Evolutionary conservation across 1,140 invertebrate genomes (phyloP).

Genomic region (Cheumatopsyche charites): DNA sequence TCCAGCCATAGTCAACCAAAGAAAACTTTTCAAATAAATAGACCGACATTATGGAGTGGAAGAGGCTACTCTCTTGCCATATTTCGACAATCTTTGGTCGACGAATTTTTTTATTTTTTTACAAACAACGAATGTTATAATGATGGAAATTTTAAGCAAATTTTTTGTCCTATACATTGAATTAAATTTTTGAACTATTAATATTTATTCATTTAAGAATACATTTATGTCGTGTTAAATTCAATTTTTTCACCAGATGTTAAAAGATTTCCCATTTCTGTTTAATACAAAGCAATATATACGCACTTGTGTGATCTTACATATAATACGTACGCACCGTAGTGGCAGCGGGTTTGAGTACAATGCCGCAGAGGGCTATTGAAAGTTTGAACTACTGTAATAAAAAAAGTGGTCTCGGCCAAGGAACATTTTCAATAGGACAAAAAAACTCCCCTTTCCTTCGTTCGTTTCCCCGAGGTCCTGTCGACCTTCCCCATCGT

Average conservation of each 20-base stretch:
- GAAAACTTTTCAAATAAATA: conserved; percentile 27
- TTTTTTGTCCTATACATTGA: too few relatives aligned
- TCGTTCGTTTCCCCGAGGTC: background rate
- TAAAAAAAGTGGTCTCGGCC: conserved; percentile 39
- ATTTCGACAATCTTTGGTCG: too few relatives aligned
- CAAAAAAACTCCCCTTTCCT: conserved; percentile 39
- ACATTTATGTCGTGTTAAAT: too few relatives aligned
- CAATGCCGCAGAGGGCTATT: conserved; percentile 47
- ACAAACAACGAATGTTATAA: too few relatives aligned
- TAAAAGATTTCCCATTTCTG: background rate
- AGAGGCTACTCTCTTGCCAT: background rate
- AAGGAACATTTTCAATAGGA: conserved; percentile 46
- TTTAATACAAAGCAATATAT: background rate
- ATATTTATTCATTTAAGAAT: too few relatives aligned
- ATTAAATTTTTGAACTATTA: too few relatives aligned
- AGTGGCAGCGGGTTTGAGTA: conserved; percentile 17
- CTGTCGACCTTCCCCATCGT: too few relatives aligned
- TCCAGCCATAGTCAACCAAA: background rate
- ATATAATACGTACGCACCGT: background rate
- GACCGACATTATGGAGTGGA: conserved; percentile 11
- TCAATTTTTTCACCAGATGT: background rate
- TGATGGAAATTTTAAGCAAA: too few relatives aligned
- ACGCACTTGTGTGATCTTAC: background rate
- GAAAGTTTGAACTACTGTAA: conserved; percentile 46
- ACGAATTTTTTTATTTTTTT: too few relatives aligned